phyloP scores from a whole-genome alignment of 2,797 vertebrate species.

The Ceryle rudis region DNA sequence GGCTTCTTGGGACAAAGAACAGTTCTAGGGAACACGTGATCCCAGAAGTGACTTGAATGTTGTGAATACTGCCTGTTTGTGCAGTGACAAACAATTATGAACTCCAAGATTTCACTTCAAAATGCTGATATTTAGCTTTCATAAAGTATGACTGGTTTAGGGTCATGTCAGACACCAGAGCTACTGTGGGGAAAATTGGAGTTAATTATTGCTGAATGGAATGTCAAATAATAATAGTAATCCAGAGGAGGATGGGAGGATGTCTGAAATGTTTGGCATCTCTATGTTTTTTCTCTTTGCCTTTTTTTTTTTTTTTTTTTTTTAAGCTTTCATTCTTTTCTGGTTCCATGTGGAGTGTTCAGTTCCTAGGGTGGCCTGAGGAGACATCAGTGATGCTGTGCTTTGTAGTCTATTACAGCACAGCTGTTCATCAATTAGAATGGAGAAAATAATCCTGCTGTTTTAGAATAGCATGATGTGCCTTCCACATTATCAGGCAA shows the following conservation, averaged over 20 bases:
- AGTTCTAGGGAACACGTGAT: background rate
- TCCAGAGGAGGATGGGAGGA: background rate
- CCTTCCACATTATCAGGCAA: constrained; percentile 57
- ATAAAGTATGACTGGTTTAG: background rate
- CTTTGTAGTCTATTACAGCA: constrained; percentile 73
- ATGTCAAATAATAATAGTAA: background rate
- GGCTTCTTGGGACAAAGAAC: background rate
- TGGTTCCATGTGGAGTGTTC: constrained; percentile 65
- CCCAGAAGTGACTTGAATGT: background rate
- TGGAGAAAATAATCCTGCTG: constrained; percentile 73
- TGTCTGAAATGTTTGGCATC: background rate
- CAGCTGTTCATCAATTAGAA: constrained; percentile 78
- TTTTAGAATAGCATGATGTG: constrained; percentile 50
- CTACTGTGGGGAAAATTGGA: constrained; percentile 16
- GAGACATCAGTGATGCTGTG: constrained; percentile 76
- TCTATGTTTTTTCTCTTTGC: background rate
- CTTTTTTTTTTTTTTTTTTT: background rate
- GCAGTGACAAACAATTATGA: background rate
- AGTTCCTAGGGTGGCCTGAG: constrained; percentile 75
- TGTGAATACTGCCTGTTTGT: background rate
- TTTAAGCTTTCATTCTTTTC: constrained; percentile 27
- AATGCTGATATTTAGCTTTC: background rate
- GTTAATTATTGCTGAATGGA: constrained; percentile 9
- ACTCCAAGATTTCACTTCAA: background rate
- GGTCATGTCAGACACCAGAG: background rate